Percentiles rank a stretch among this genome's conserved stretches.
Evolutionary conservation across 2,888 invertebrate genomes (phyloP).

Genomic region (Tanytarsus gracilentus): DNA sequence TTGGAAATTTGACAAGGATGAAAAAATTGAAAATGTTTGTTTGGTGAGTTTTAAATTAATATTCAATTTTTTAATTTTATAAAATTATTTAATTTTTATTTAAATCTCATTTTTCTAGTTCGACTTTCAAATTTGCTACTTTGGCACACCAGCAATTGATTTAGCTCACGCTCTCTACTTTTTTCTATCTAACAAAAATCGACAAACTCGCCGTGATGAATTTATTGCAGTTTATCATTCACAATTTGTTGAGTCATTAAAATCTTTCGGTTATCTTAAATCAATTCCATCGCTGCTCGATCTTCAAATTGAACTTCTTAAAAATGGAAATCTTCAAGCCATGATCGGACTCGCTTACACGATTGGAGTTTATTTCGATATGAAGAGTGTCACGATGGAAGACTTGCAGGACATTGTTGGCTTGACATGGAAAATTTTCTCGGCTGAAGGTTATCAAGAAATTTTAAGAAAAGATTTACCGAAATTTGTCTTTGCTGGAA

Average conservation of each 20-base stretch:
- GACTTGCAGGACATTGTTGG: too few species aligned
- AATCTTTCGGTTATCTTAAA: conserved; percentile 23
- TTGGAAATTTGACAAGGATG: conserved; percentile 37
- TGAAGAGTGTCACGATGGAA: too few species aligned
- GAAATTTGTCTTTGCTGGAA: too few species aligned
- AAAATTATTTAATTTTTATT: background rate
- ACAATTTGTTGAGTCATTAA: conserved; percentile 28
- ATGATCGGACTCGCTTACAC: too few species aligned
- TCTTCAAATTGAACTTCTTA: conserved; percentile 30
- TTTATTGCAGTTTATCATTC: conserved; percentile 29
- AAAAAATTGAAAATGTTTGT: conserved; percentile 37
- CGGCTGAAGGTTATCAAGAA: too few species aligned
- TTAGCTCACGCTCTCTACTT: conserved; percentile 25
- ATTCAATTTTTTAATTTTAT: background rate
- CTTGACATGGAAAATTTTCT: too few species aligned
- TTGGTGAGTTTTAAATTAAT: conserved; percentile 33
- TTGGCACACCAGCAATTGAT: conserved; percentile 30
- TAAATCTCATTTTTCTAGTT: conserved; percentile 30
- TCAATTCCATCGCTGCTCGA: conserved; percentile 26
- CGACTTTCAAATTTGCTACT: conserved; percentile 31
- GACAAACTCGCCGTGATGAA: conserved; percentile 29
- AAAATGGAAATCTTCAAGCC: conserved; percentile 29
- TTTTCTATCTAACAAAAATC: conserved; percentile 22
- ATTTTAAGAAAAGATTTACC: too few species aligned
- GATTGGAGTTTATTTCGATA: too few species aligned